phyloP scores from a whole-genome alignment of 1,140 invertebrate species.

The Scaptodrosophila lebanonensis region DNA sequence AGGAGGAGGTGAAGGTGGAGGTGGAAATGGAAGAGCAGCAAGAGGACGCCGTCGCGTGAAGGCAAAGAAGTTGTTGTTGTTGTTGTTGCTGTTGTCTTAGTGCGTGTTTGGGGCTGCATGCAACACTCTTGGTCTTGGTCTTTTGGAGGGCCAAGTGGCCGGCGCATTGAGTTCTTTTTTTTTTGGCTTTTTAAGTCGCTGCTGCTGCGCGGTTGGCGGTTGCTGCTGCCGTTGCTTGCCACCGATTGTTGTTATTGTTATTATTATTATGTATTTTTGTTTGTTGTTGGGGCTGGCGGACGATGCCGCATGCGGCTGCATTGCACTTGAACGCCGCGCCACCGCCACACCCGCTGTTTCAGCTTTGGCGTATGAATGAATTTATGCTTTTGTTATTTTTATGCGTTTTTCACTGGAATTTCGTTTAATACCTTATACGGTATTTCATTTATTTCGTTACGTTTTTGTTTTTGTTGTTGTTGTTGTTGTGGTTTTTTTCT shows the following conservation, averaged over 20 bases:
- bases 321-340: background rate
- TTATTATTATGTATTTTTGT: no score
- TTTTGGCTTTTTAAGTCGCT: no score
- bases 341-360: constrained; percentile 8
- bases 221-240: background rate
- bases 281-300: constrained; percentile 23
- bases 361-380: constrained; percentile 42
- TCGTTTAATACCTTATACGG: constrained; percentile 36
- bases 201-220: background rate
- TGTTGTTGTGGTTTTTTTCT: constrained; percentile 10
- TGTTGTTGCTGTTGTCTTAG: background rate
- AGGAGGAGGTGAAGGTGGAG: no score
- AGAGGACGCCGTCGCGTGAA: no score
- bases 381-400: constrained; percentile 61
- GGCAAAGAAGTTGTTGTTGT: constrained; percentile 15
- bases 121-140: constrained; percentile 27
- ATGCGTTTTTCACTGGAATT: constrained; percentile 53
- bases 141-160: background rate
- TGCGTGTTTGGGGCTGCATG: constrained; percentile 10
- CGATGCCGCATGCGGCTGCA: background rate
- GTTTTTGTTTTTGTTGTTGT: constrained; percentile 8
- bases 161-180: no score
- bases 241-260: no score
- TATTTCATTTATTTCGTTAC: background rate
- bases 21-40: no score